Evolutionary conservation across 2,797 vertebrate species (phyloP), one percentile per base, ranked within the genome.

Genomic region (Forpus xanthops): DNA sequence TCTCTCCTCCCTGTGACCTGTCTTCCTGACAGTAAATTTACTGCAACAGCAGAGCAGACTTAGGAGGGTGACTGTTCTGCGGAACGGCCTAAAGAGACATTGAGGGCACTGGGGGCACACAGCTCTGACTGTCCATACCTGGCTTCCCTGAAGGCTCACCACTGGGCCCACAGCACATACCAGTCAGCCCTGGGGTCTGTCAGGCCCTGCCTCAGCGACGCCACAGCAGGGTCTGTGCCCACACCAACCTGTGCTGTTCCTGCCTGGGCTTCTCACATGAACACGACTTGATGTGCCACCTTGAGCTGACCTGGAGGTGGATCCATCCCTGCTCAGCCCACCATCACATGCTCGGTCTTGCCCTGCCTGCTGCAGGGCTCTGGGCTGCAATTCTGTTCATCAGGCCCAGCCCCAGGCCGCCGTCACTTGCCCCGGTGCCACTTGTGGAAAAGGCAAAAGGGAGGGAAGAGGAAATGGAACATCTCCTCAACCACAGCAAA

Each of bases 381-480:
- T 2, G 4, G 49, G 27, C 66, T 19, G 20, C 0, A 2, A 9
- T 41, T 12, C 28, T 8, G 28, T 28, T 37, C 1, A 3, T 30
- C 60, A 8, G 44, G 50, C 37, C n/a, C 3, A 2, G 33, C 25
- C 2, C 18, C 14, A 6, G 33, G 15, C 24, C 4, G 35, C 33
- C 0, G 0, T 11, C 1, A 9, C n/a, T 35, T 35, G 23, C 23
- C n/a, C n/a, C 2, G 1, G 14, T 58, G 55, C 14, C n/a, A 25
- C 14, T 8, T 35, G 21, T 35, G 55, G 37, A 11, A 35, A 17
- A n/a, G 11, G 7, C 12, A 15, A 28, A 0, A 4, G 0, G 0
- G 41, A 2, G 12, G 13, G 5, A 31, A 15, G 30, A 62, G 10
- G 17, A 71, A 60, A 80, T 0, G 1, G 8, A 53, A 27, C 12